These are phyloP conservation scores for Nasonia oneida DNA, from an alignment of 2,888 invertebrate species.

Conservation along the genomic window DNA sequence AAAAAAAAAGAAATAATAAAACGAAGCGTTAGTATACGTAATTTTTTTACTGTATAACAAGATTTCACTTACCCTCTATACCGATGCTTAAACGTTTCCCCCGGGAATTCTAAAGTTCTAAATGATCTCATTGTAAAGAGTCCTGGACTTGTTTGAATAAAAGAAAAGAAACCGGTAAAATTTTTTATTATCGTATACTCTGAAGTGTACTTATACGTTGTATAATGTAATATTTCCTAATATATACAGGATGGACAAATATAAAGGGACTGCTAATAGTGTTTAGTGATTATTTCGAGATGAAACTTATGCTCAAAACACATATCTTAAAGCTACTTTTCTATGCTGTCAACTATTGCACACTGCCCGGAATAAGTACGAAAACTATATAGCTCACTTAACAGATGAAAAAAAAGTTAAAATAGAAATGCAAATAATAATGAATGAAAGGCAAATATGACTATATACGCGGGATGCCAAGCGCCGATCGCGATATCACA, in stretches of 20 bases:
- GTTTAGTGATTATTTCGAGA: slow-evolving; percentile 50
- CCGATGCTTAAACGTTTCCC: slow-evolving; percentile 4
- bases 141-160: background rate
- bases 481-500: slow-evolving; percentile 68
- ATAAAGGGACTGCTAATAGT: slow-evolving; percentile 44
- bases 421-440: slow-evolving; percentile 21
- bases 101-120: slow-evolving; percentile 33
- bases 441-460: slow-evolving; percentile 37
- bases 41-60: slow-evolving; percentile 16
- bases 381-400: slow-evolving; percentile 23
- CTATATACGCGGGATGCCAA: slow-evolving; percentile 56
- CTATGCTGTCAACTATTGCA: slow-evolving; percentile 45
- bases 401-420: slow-evolving; percentile 7
- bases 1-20: background rate
- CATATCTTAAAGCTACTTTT: slow-evolving; percentile 60
- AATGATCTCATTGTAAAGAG: slow-evolving; percentile 48
- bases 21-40: background rate
- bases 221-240: slow-evolving; percentile 53
- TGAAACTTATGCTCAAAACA: slow-evolving; percentile 55
- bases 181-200: slow-evolving; percentile 48
- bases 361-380: slow-evolving; percentile 54
- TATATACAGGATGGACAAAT: slow-evolving; percentile 20
- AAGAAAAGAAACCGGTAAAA: background rate
- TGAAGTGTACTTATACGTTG: slow-evolving; percentile 59
- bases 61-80: background rate